Conservation (phyloP, 2,888 invertebrate genomes). For the Hedychridium roseum region DNA sequence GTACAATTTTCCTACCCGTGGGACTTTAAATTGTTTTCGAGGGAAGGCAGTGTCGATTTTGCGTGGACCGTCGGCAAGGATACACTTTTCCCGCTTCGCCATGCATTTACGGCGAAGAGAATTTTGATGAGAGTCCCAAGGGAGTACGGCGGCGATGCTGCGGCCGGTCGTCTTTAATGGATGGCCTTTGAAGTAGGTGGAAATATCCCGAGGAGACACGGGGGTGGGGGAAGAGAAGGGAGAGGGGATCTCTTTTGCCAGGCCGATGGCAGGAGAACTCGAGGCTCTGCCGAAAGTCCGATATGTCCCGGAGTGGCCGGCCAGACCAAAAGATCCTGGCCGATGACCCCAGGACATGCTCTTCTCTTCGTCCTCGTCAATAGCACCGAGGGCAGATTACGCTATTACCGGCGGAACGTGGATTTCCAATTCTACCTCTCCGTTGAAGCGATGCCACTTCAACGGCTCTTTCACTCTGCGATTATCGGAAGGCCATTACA, state of each 20-base stretch:
- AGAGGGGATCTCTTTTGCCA: constrained; percentile 31
- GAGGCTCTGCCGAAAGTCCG: constrained; percentile 28
- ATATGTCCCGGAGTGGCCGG: constrained; percentile 17
- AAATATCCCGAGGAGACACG: constrained; percentile 23
- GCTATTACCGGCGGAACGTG: constrained; percentile 30
- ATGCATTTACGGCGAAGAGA: constrained; percentile 6
- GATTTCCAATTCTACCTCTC: constrained; percentile 31
- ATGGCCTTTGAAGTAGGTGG: constrained; percentile 34
- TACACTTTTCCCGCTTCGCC: neutral
- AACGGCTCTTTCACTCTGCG: too few relatives aligned
- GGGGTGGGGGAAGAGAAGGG: constrained; percentile 23
- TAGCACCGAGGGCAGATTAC: constrained; percentile 25
- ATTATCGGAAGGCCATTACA: too few relatives aligned
- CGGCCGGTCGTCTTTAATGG: constrained; percentile 27
- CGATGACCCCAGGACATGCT: constrained; percentile 24
- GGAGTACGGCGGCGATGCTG: constrained; percentile 15
- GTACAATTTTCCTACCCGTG: too few relatives aligned
- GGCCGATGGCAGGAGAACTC: constrained; percentile 24
- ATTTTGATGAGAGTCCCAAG: constrained; percentile 14
- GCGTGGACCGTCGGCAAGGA: too few relatives aligned
- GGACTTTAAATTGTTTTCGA: too few relatives aligned
- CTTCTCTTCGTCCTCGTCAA: constrained; percentile 24
- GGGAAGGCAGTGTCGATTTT: too few relatives aligned
- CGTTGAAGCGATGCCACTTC: too few relatives aligned
- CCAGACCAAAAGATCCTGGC: constrained; percentile 24